phyloP scores from a whole-genome alignment of 2,888 invertebrate species.

The Drosophila kokeensis region DNA sequence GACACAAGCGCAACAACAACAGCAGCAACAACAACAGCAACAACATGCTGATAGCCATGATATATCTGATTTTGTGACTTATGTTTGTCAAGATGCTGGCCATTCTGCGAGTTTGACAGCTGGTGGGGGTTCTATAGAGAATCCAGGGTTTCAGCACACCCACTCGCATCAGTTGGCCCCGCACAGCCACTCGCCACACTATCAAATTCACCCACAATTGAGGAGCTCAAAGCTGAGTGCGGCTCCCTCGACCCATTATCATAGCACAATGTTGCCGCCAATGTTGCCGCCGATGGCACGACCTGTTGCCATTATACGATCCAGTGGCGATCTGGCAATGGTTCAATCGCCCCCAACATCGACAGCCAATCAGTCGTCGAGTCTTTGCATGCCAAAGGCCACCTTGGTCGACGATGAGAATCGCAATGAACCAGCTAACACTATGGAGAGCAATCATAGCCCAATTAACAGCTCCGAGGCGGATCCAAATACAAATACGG shows the following conservation, averaged over 20 bases:
- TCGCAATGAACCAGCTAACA: conserved; percentile 15
- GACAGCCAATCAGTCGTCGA: conserved; percentile 86
- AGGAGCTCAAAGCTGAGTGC: conserved; percentile 49
- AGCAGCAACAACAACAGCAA: conserved; percentile 22
- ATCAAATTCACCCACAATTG: conserved; percentile 64
- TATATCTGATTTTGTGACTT: conserved; percentile 97
- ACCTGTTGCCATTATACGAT: conserved; percentile 97
- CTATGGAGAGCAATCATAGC: conserved; percentile 56
- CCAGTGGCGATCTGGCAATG: conserved; percentile 90
- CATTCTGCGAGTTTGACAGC: conserved; percentile 69
- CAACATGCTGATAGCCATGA: conserved; percentile 89
- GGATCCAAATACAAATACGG: conserved; percentile 21
- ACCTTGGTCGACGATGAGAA: conserved; percentile 46
- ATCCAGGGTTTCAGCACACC: conserved; percentile 53
- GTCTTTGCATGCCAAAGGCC: conserved; percentile 68
- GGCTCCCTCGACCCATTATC: conserved; percentile 68
- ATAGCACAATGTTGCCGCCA: conserved; percentile 96
- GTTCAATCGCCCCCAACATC: conserved; percentile 88
- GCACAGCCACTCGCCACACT: conserved; percentile 62
- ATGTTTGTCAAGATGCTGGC: conserved; percentile 97
- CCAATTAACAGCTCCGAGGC: conserved; percentile 50
- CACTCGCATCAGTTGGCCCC: conserved; percentile 52
- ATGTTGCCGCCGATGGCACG: conserved; percentile 98
- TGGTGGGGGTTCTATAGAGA: conserved; percentile 38
- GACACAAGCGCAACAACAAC: conserved; percentile 52